Percentiles rank a stretch among this genome's conserved stretches.
These are phyloP conservation scores for Epistrophe grossulariae DNA, from an alignment of 2,888 invertebrate genomes.

Conservation along the genomic window DNA sequence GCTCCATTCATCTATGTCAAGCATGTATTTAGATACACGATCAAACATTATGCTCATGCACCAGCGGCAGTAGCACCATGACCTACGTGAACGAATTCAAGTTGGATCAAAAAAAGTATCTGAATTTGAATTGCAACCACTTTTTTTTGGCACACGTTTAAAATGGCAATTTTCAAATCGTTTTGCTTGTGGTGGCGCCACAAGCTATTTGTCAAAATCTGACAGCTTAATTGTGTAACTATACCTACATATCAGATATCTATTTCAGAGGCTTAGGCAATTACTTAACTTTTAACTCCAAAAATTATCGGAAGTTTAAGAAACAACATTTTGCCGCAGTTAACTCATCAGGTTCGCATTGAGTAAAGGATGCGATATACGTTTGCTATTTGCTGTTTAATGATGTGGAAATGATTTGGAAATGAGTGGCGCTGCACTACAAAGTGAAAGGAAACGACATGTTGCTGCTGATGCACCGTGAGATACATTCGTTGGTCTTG, in stretches of 20 bases:
- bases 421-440: neutral
- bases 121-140: neutral
- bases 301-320: neutral
- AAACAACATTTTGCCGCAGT: neutral
- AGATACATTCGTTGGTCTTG: conserved; percentile 33
- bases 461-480: conserved; percentile 3
- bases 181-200: conserved; percentile 33
- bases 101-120: neutral
- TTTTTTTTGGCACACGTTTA: conserved; percentile 20
- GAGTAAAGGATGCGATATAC: conserved; percentile 33
- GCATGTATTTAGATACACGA: conserved; percentile 26
- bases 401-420: conserved; percentile 20
- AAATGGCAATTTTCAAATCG: conserved; percentile 4
- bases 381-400: neutral
- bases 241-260: too few relatives aligned
- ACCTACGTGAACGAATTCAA: conserved; percentile 56
- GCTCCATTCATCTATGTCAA: conserved; percentile 44
- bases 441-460: conserved; percentile 42
- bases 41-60: conserved; percentile 7
- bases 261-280: neutral
- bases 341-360: neutral
- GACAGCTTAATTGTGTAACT: conserved; percentile 24
- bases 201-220: conserved; percentile 20
- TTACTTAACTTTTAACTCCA: conserved; percentile 5
- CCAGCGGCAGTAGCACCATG: conserved; percentile 38